Conservation (phyloP, 2,888 invertebrate genomes). For the Plutella xylostella region DNA sequence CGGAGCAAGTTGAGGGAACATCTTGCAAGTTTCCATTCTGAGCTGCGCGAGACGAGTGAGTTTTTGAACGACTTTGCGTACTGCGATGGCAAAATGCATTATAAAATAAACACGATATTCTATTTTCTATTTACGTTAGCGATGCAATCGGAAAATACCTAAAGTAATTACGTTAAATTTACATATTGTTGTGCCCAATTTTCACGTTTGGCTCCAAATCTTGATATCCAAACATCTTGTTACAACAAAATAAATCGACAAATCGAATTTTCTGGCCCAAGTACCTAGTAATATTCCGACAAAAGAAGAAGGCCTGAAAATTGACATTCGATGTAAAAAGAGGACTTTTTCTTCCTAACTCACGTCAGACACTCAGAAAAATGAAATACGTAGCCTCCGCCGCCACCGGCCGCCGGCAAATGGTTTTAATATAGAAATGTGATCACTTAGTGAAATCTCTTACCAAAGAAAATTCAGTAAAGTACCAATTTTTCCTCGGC, state of each 20-base stretch:
- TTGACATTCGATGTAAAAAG: conserved; percentile 37
- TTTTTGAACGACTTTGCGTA: conserved; percentile 29
- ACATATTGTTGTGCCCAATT: too few species aligned
- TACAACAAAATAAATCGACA: conserved; percentile 7
- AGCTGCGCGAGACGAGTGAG: conserved; percentile 36
- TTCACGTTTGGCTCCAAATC: too few species aligned
- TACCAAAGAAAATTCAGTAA: conserved; percentile 14
- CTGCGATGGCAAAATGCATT: conserved; percentile 38
- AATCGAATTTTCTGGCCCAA: conserved; percentile 7
- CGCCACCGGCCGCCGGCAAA: conserved; percentile 66
- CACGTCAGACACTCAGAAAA: conserved; percentile 68
- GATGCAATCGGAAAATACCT: too few species aligned
- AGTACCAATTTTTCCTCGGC: neutral
- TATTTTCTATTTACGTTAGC: too few species aligned
- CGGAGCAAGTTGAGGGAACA: conserved; percentile 42
- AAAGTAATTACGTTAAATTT: too few species aligned
- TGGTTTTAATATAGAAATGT: conserved; percentile 71
- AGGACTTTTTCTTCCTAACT: conserved; percentile 52
- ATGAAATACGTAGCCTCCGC: conserved; percentile 67
- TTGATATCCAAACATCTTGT: too few species aligned
- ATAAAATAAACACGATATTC: conserved; percentile 32
- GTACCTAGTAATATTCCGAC: neutral
- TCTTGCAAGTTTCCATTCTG: conserved; percentile 47
- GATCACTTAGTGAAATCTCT: conserved; percentile 70
- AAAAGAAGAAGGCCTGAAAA: conserved; percentile 14